Evolutionary conservation across 2,113 vertebrate species (phyloP), one percentile per base, ranked within the genome.

Genomic region (Microtus richardsoni): DNA sequence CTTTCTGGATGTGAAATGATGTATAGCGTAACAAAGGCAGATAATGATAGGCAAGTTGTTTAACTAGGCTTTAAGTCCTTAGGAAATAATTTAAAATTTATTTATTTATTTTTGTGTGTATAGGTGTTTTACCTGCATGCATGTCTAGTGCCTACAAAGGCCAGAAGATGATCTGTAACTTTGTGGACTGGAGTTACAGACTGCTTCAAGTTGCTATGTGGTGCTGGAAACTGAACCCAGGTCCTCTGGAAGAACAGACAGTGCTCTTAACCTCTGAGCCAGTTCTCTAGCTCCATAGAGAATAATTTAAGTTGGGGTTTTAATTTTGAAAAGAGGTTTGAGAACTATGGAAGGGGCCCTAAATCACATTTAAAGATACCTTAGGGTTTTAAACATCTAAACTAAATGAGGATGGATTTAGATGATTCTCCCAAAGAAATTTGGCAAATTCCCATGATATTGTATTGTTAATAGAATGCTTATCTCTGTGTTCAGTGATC

Each of bases 321-420:
- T 93, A 95, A 64, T 77, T 96, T 85, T 92, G 66, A 88, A 58
- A 89, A 73, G 91, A 93, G 74, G 75, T 82, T 91, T 91, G 49
- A 94, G 86, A 91, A 83, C 24, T 95, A 13, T 88, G 26, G 62
- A 5, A 77, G 66, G 80, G 79, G n/a, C 28, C 75, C 11, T 64
- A 87, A 62, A 70, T 86, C 64, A 71, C 64, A 88, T 88, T 84
- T 36, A 71, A 78, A 91, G 44, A 36, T 84, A 49, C 62, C 19
- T 87, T 44, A 66, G 52, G 14, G 22, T 33, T 85, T 96, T 94
- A 83, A 91, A 66, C 47, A 74, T 94, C 95, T 49, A 77, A 44
- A 75, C 10, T 79, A 93, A 79, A 96, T 47, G 41, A 93, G 58
- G 75, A 88, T n/a, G 88, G 85, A 80, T 85, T 83, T 88, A 64